phyloP scores from a whole-genome alignment of 2,113 vertebrate species.

The Loxodonta africana region DNA sequence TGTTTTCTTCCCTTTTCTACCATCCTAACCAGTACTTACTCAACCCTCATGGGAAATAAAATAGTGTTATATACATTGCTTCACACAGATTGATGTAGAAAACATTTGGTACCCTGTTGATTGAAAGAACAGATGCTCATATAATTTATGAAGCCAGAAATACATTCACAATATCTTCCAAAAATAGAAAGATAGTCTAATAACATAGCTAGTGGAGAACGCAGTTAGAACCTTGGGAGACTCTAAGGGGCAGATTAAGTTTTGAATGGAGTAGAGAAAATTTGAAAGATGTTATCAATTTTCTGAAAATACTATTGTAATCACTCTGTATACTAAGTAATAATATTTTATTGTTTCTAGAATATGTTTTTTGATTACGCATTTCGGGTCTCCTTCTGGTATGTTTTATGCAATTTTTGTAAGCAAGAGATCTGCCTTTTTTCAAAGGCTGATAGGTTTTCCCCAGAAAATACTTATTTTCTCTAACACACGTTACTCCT shows the following conservation, averaged over 20 bases:
- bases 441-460: not conserved
- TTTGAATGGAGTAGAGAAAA: constrained; percentile 33
- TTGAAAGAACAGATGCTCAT: constrained; percentile 86
- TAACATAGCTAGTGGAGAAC: constrained; percentile 66
- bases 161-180: constrained; percentile 77
- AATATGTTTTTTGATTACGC: not conserved
- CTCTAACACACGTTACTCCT: not conserved
- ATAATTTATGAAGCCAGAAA: constrained; percentile 83
- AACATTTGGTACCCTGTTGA: constrained; percentile 84
- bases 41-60: constrained; percentile 58
- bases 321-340: not conserved
- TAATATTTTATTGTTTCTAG: constrained; percentile 38
- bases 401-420: not conserved
- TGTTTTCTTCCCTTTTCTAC: constrained; percentile 27
- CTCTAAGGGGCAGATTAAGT: constrained; percentile 25
- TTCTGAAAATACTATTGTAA: constrained; percentile 13
- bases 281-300: not conserved
- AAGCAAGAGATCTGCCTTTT: not conserved
- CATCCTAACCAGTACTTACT: constrained; percentile 25
- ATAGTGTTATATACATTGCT: constrained; percentile 76
- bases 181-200: constrained; percentile 84
- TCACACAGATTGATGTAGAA: constrained; percentile 81
- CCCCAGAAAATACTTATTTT: not conserved
- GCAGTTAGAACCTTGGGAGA: constrained; percentile 62
- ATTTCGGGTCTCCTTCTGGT: not conserved